Conservation (phyloP, 2,797 vertebrate genomes). For the Xiphophorus birchmanni region DNA sequence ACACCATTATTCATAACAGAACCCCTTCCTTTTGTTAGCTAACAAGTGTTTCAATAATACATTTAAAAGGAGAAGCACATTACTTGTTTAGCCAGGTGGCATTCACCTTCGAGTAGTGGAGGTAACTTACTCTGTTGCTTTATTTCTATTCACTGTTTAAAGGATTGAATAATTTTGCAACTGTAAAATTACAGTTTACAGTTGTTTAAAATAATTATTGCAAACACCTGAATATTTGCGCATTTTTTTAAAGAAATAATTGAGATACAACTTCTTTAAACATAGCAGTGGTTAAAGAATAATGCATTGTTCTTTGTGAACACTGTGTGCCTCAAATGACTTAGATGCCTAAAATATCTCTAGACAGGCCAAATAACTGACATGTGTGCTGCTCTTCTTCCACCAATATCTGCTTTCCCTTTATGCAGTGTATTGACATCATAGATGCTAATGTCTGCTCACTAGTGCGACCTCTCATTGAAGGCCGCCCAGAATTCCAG, state of each 20-base stretch:
- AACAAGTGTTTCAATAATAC: background rate
- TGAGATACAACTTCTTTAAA: background rate
- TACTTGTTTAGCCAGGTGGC: conserved; percentile 83
- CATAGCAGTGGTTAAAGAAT: background rate
- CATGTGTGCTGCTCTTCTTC: conserved; percentile 54
- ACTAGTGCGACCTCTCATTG: conserved; percentile 74
- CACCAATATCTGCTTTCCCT: conserved; percentile 44
- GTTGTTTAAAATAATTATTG: background rate
- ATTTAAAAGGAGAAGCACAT: conserved; percentile 24
- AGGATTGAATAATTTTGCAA: background rate
- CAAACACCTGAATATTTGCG: background rate
- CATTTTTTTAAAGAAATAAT: background rate
- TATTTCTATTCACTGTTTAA: conserved; percentile 49
- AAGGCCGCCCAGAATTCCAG: conserved; percentile 83
- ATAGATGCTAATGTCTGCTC: conserved; percentile 69
- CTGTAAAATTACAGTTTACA: background rate
- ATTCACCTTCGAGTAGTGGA: conserved; percentile 23
- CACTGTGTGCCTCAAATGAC: conserved; percentile 17
- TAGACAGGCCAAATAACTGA: conserved; percentile 43
- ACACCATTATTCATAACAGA: background rate
- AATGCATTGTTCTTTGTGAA: conserved; percentile 25
- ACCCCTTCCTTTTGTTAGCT: background rate
- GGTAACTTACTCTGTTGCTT: conserved; percentile 5
- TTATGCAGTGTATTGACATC: conserved; percentile 72
- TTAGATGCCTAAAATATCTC: conserved; percentile 48